Conservation (phyloP, 1,140 invertebrate genomes). For the Homarus americanus region DNA sequence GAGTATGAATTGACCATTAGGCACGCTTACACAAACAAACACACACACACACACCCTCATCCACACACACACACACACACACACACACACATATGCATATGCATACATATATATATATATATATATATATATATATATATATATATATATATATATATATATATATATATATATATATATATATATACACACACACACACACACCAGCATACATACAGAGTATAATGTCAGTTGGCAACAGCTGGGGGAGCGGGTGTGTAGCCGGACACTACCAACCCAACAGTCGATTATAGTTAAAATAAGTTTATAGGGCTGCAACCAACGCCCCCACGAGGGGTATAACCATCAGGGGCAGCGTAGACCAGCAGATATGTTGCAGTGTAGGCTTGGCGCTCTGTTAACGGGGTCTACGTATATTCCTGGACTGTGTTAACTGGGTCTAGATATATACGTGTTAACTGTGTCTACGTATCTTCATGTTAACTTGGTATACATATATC, state of each 20-base stretch:
- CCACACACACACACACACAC: no score
- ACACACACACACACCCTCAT: no score
- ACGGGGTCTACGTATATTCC: not conserved
- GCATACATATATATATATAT: conserved; percentile 5
- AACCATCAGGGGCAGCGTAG: conserved; percentile 39
- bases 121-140: conserved; percentile 41
- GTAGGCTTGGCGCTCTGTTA: not conserved
- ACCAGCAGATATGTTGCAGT: conserved; percentile 18
- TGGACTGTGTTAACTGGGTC: not conserved
- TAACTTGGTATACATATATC: no score
- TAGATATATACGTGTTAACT: no score
- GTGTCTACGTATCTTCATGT: no score
- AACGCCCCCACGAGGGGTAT: conserved; percentile 39
- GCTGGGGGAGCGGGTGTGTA: not conserved
- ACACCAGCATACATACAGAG: not conserved
- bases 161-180: conserved; percentile 37
- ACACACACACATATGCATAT: not conserved
- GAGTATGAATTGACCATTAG: no score
- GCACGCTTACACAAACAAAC: no score
- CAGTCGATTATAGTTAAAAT: conserved; percentile 47
- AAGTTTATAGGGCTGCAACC: conserved; percentile 38
- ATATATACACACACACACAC: conserved; percentile 11
- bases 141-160: conserved; percentile 15
- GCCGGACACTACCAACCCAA: conserved; percentile 34
- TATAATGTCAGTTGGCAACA: conserved; percentile 33